phyloP scores from a whole-genome alignment of 2,113 vertebrate genomes.

The Pardalotus punctatus region DNA sequence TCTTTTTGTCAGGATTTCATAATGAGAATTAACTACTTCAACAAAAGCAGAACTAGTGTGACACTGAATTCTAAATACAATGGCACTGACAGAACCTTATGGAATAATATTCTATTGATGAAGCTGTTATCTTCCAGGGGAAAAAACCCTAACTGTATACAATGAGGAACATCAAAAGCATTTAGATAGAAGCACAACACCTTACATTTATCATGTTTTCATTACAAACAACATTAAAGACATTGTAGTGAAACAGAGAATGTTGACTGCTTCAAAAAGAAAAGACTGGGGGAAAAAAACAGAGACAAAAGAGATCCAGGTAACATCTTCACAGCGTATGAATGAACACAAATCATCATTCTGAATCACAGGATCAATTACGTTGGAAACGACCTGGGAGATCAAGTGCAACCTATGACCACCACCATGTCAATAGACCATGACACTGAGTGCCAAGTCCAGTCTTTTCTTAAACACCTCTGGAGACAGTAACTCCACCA shows the following conservation, averaged over 20 bases:
- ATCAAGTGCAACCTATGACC: background rate
- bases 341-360: background rate
- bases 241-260: background rate
- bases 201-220: background rate
- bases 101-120: background rate
- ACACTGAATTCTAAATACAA: background rate
- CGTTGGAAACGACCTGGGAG: background rate
- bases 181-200: background rate
- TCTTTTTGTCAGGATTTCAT: background rate
- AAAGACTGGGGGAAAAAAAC: fast-evolving
- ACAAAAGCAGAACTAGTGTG: background rate
- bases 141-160: background rate
- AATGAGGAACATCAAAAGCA: background rate
- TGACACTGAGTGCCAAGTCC: background rate
- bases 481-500: background rate
- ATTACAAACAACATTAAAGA: background rate
- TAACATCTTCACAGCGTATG: background rate
- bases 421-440: background rate
- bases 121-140: background rate
- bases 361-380: background rate
- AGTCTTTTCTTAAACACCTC: background rate
- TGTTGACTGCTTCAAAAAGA: background rate
- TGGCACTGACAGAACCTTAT: fast-evolving
- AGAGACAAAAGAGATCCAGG: background rate
- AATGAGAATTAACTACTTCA: background rate